Percentiles rank a stretch among this genome's conserved stretches.
Conservation (phyloP, 2,113 vertebrate genomes). For the Leptosomus discolor region DNA sequence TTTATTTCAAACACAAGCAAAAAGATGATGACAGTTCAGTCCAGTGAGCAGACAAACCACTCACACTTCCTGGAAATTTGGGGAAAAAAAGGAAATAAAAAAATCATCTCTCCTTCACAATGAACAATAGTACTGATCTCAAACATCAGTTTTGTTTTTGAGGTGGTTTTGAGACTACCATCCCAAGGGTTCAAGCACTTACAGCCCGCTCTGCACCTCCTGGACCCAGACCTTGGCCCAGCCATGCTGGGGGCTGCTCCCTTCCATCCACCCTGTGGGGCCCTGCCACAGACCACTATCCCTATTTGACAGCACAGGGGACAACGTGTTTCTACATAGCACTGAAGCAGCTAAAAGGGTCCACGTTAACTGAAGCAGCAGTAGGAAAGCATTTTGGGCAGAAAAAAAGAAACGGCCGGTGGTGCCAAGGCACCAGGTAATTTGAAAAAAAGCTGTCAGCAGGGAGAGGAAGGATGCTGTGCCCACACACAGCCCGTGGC, state of each 20-base stretch:
- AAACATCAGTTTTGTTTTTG: not conserved
- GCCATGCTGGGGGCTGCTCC: no score
- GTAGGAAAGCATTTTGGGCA: not conserved
- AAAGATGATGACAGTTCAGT: not conserved
- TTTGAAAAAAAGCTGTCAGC: constrained; percentile 21
- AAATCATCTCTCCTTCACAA: not conserved
- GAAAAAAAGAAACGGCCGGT: not conserved
- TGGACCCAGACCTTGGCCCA: not conserved
- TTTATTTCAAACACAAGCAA: not conserved
- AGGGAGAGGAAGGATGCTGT: not conserved
- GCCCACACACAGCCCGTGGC: fast-evolving
- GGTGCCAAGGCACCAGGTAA: not conserved
- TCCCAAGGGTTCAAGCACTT: fast-evolving
- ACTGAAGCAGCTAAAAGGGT: not conserved
- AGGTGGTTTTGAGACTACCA: not conserved
- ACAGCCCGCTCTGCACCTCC: not conserved
- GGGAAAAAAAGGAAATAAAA: not conserved
- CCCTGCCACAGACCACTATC: fast-evolving
- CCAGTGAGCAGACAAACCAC: not conserved
- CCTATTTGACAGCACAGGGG: not conserved
- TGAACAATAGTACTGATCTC: not conserved
- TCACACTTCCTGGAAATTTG: not conserved
- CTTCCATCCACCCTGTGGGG: fast-evolving
- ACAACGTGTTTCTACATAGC: not conserved
- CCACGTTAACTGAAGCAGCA: not conserved